Conservation (phyloP, 2,888 invertebrate species). For the Meiosimyza decipiens region DNA sequence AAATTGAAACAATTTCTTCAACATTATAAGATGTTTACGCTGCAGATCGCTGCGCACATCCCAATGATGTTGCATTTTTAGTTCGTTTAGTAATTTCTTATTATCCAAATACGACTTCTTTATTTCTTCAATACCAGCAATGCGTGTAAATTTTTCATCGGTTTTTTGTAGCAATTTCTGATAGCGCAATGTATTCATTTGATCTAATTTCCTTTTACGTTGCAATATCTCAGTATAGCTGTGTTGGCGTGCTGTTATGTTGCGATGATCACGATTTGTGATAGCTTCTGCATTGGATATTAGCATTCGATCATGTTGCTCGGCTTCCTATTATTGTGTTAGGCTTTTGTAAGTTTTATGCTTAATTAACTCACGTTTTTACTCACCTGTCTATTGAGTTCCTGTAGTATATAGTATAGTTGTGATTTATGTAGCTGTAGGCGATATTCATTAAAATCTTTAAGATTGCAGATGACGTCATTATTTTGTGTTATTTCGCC, state of each 20-base stretch:
- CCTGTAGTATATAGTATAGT: constrained; percentile 69
- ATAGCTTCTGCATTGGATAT: constrained; percentile 61
- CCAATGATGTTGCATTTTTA: constrained; percentile 52
- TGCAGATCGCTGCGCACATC: constrained; percentile 55
- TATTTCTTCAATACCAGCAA: constrained; percentile 50
- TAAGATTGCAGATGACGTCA: constrained; percentile 73
- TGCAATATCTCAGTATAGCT: constrained; percentile 50
- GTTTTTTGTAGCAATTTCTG: constrained; percentile 48
- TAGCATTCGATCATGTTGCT: constrained; percentile 57
- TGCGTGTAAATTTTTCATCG: constrained; percentile 49
- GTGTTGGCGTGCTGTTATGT: constrained; percentile 49
- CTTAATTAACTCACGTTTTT: not conserved
- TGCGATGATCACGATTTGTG: constrained; percentile 54
- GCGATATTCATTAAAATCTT: constrained; percentile 75
- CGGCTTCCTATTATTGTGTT: constrained; percentile 47
- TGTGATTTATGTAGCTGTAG: constrained; percentile 71
- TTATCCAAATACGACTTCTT: constrained; percentile 50
- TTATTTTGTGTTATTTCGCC: constrained; percentile 72
- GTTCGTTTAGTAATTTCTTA: constrained; percentile 54
- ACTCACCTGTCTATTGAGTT: constrained; percentile 51
- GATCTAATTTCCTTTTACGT: constrained; percentile 51
- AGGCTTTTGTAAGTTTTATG: not conserved
- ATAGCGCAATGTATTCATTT: constrained; percentile 36
- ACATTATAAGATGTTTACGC: constrained; percentile 58
- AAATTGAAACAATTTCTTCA: constrained; percentile 60